These are phyloP conservation scores for Drosophila ohnishii DNA, from an alignment of 1,140 invertebrate genomes.

Conservation along the genomic window DNA sequence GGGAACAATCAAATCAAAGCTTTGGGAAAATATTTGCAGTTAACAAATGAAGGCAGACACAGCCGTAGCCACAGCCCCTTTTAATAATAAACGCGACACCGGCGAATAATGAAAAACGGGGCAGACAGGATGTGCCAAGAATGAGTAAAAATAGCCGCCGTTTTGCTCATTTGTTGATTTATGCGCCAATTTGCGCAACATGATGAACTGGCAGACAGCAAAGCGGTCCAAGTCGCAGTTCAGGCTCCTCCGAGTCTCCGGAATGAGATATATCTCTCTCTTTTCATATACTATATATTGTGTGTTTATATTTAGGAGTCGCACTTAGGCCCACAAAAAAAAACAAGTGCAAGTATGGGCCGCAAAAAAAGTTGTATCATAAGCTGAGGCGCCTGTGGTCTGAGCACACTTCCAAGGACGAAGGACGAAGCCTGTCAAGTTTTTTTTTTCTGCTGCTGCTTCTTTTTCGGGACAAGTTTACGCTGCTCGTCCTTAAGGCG, in stretches of 20 bases:
- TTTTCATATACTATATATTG: background rate
- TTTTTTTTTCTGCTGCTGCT: slow-evolving; percentile 21
- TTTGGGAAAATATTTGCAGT: slow-evolving; percentile 2
- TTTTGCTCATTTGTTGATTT: slow-evolving; percentile 70
- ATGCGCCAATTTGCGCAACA: slow-evolving; percentile 71
- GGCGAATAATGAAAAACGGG: slow-evolving; percentile 40
- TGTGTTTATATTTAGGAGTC: slow-evolving; percentile 16
- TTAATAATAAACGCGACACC: slow-evolving; percentile 56
- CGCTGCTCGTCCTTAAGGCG: slow-evolving; percentile 35
- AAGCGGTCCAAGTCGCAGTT: slow-evolving; percentile 5
- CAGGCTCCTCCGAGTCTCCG: slow-evolving; percentile 28
- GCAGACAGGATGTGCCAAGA: slow-evolving; percentile 42
- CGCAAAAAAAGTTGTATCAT: slow-evolving; percentile 59
- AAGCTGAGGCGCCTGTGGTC: slow-evolving; percentile 52
- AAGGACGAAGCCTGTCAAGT: slow-evolving; percentile 55
- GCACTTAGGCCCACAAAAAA: slow-evolving; percentile 41
- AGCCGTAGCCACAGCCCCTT: slow-evolving; percentile 5
- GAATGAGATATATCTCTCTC: slow-evolving; percentile 17
- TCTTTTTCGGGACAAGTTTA: slow-evolving; percentile 46
- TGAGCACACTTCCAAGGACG: slow-evolving; percentile 50
- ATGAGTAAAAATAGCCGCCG: slow-evolving; percentile 55
- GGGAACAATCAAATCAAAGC: slow-evolving; percentile 25
- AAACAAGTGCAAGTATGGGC: slow-evolving; percentile 35
- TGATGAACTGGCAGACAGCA: slow-evolving; percentile 53
- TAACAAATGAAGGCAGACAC: slow-evolving; percentile 23